phyloP scores from a whole-genome alignment of 2,888 invertebrate genomes.

The Opisthograptis luteolata region DNA sequence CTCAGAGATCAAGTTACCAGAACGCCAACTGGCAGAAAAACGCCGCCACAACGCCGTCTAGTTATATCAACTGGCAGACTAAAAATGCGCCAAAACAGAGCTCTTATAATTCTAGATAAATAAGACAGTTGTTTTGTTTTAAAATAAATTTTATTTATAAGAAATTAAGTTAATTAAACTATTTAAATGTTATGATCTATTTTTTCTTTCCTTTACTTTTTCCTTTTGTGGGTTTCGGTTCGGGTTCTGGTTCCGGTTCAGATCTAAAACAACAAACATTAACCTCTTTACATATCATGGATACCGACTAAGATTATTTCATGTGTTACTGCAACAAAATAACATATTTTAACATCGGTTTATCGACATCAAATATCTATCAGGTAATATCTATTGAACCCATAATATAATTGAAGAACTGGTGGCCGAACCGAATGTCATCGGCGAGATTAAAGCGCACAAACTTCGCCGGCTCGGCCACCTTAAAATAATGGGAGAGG shows the following conservation, averaged over 20 bases:
- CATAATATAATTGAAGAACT: too few relatives aligned
- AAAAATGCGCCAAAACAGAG: conserved; percentile 22
- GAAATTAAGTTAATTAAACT: conserved; percentile 15
- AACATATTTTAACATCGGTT: too few relatives aligned
- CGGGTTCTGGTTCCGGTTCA: conserved; percentile 60
- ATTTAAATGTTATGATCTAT: conserved; percentile 38
- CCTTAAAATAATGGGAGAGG: too few relatives aligned
- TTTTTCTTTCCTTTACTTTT: conserved; percentile 63
- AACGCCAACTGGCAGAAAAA: conserved; percentile 14
- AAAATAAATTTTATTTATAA: conserved; percentile 17
- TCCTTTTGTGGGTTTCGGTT: conserved; percentile 50
- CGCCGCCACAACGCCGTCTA: conserved; percentile 3
- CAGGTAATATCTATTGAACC: too few relatives aligned
- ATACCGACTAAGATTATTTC: too few relatives aligned
- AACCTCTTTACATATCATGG: neutral
- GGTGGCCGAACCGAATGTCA: too few relatives aligned
- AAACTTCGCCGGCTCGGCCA: too few relatives aligned
- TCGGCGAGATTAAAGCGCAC: too few relatives aligned
- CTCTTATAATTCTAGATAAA: conserved; percentile 25
- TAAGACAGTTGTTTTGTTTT: conserved; percentile 11
- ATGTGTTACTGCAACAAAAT: too few relatives aligned
- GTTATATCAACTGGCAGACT: conserved; percentile 28
- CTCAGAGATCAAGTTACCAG: neutral
- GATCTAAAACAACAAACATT: conserved; percentile 54
- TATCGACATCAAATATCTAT: too few relatives aligned